Evolutionary conservation across 1,140 invertebrate species (phyloP).

Genomic region (Diachasmimorpha longicaudata): DNA sequence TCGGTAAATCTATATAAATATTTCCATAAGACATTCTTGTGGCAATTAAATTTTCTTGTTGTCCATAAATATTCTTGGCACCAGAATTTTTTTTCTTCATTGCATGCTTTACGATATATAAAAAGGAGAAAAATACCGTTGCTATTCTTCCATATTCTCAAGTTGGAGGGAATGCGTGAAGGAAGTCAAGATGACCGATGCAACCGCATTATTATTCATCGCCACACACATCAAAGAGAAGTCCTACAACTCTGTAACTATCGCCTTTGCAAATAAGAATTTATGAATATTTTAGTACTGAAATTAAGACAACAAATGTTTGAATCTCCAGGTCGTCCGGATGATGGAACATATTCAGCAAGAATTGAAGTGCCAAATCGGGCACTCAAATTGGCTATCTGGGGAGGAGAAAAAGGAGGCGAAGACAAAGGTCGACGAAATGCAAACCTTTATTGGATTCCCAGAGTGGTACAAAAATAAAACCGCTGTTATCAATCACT

Average conservation of each 20-base stretch:
- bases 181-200: slow-evolving; percentile 1
- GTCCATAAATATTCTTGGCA: too few relatives aligned
- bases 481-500: slow-evolving; percentile 20
- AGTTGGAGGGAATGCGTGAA: slow-evolving; percentile 17
- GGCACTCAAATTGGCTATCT: slow-evolving; percentile 67
- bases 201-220: slow-evolving; percentile 5
- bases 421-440: slow-evolving; percentile 65
- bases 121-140: too few relatives aligned
- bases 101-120: too few relatives aligned
- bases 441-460: slow-evolving; percentile 72
- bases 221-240: not conserved
- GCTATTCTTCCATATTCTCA: too few relatives aligned
- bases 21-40: too few relatives aligned
- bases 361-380: slow-evolving; percentile 19
- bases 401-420: slow-evolving; percentile 64
- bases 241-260: not conserved
- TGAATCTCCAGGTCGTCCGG: not conserved
- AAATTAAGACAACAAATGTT: not conserved
- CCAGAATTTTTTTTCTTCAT: too few relatives aligned
- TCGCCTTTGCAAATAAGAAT: too few relatives aligned
- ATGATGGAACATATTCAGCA: slow-evolving; percentile 25
- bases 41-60: too few relatives aligned
- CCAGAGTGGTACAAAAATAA: slow-evolving; percentile 50
- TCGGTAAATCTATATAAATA: too few relatives aligned
- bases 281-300: too few relatives aligned